Conservation (phyloP, 2,797 vertebrate genomes). For the Pitangus sulphuratus region DNA sequence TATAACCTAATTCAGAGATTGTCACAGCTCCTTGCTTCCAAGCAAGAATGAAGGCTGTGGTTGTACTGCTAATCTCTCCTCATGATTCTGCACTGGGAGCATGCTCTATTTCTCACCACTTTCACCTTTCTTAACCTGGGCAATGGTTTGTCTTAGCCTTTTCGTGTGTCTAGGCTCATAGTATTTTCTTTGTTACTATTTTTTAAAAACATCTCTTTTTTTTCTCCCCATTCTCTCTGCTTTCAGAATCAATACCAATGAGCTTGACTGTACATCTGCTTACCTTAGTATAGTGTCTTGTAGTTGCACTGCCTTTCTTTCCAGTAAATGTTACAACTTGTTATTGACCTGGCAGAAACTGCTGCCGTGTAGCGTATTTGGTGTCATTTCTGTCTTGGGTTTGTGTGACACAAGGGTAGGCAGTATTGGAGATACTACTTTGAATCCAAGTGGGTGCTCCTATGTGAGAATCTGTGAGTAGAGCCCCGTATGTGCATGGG, state of each 20-base stretch:
- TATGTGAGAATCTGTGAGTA: not conserved
- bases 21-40: not conserved
- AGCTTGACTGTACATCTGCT: not conserved
- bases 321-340: not conserved
- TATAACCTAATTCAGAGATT: not conserved
- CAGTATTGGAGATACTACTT: not conserved
- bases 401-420: not conserved
- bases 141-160: not conserved
- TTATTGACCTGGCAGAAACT: not conserved
- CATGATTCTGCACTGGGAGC: not conserved
- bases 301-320: not conserved
- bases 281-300: not conserved
- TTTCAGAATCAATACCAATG: not conserved
- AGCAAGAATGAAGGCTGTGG: not conserved
- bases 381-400: not conserved
- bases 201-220: not conserved
- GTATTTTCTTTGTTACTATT: not conserved
- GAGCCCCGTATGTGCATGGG: not conserved
- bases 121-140: not conserved
- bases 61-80: not conserved
- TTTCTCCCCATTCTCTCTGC: not conserved
- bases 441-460: accelerated
- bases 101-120: not conserved
- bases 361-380: not conserved
- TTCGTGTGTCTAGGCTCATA: not conserved